Conservation (phyloP, 2,888 invertebrate species). For the Drosophila robusta region DNA sequence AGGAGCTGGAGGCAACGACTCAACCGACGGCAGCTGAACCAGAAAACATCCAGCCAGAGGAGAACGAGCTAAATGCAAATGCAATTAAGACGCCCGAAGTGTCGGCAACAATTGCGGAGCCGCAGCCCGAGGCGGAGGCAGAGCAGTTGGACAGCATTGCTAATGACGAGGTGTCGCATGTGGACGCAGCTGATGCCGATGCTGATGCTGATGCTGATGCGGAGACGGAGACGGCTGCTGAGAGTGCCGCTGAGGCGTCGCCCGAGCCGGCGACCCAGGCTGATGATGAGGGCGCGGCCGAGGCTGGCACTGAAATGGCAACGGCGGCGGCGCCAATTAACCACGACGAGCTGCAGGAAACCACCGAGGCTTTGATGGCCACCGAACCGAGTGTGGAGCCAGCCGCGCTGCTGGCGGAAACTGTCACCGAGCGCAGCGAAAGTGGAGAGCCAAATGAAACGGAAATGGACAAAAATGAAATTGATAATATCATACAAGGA, state of each 20-base stretch:
- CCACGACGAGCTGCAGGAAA: constrained; percentile 40
- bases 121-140: constrained; percentile 34
- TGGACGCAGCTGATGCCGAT: constrained; percentile 38
- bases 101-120: constrained; percentile 70
- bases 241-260: constrained; percentile 32
- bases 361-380: constrained; percentile 48
- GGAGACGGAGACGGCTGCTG: constrained; percentile 12
- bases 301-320: constrained; percentile 28
- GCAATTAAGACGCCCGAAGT: constrained; percentile 79
- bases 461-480: constrained; percentile 68
- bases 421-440: constrained; percentile 56
- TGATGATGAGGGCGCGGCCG: constrained; percentile 47
- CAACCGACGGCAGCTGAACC: constrained; percentile 43
- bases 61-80: constrained; percentile 68
- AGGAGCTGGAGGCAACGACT: constrained; percentile 31
- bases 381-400: constrained; percentile 24
- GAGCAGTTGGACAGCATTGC: constrained; percentile 43
- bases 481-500: constrained; percentile 72
- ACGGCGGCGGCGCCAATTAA: constrained; percentile 44
- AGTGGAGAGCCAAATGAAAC: constrained; percentile 47
- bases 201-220: constrained; percentile 46
- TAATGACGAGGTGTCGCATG: constrained; percentile 61
- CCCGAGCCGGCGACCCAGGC: constrained; percentile 24
- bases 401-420: constrained; percentile 31
- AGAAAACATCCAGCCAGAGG: constrained; percentile 27